Evolutionary conservation across 2,113 vertebrate genomes (phyloP).

Genomic region (Aphyosemion australe): DNA sequence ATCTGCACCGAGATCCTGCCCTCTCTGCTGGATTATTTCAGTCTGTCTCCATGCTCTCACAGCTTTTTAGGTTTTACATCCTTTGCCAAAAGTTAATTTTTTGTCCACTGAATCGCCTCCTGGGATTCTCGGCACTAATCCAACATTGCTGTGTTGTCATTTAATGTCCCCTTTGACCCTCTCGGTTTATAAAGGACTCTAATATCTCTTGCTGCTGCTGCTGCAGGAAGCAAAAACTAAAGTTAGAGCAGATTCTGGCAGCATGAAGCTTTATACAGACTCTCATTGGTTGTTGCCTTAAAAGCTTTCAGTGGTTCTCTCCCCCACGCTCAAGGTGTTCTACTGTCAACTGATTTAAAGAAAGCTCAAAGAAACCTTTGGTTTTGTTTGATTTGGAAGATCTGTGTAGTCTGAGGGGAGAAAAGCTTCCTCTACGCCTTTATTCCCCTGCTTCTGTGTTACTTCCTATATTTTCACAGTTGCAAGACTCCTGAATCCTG

Average conservation of each 20-base stretch:
- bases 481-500: no score
- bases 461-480: no score
- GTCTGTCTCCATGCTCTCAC: conserved; percentile 7
- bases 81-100: conserved; percentile 14
- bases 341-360: conserved; percentile 30
- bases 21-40: no score
- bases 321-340: conserved; percentile 45
- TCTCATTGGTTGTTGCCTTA: conserved; percentile 19
- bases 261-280: conserved; percentile 12
- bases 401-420: no score
- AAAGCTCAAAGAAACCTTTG: background rate
- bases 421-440: no score
- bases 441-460: no score
- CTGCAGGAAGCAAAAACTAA: conserved; percentile 27
- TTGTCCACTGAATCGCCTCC: conserved; percentile 37
- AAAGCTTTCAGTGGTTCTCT: conserved; percentile 63
- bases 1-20: background rate
- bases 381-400: no score
- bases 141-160: conserved; percentile 25
- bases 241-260: conserved; percentile 18
- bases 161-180: conserved; percentile 31
- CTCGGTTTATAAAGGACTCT: conserved; percentile 18
- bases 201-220: conserved; percentile 26
- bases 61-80: conserved; percentile 22
- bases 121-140: conserved; percentile 50